A percentile compares a stretch with the other conserved stretches of the same genome.
These are phyloP conservation scores for Drosophila pectinifera DNA, from an alignment of 1,140 invertebrate species.

Conservation along the genomic window DNA sequence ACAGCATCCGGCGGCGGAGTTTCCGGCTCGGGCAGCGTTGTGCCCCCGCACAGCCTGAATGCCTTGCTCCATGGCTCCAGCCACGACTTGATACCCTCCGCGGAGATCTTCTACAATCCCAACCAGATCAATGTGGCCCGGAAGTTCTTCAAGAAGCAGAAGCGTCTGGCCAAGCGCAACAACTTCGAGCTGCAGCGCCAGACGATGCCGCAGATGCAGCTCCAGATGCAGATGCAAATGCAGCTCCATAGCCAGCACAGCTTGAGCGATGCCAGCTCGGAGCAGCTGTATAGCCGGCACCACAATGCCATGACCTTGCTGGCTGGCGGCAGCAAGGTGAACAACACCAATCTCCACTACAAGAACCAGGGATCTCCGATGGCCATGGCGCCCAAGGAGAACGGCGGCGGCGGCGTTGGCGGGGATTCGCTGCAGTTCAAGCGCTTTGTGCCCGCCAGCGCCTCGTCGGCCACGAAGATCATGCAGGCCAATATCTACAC, in stretches of 20 bases:
- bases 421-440: slow-evolving; percentile 57
- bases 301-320: slow-evolving; percentile 88
- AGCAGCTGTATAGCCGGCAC: slow-evolving; percentile 84
- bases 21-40: slow-evolving; percentile 58
- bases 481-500: slow-evolving; percentile 91
- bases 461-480: slow-evolving; percentile 68
- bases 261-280: slow-evolving; percentile 86
- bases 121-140: slow-evolving; percentile 96
- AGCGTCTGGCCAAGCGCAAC: slow-evolving; percentile 90
- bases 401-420: not conserved
- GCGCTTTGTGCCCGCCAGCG: slow-evolving; percentile 56
- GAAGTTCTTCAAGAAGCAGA: slow-evolving; percentile 96
- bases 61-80: slow-evolving; percentile 77
- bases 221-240: slow-evolving; percentile 83
- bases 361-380: slow-evolving; percentile 40
- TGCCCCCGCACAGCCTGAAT: slow-evolving; percentile 88
- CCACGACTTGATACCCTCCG: slow-evolving; percentile 84
- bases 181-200: slow-evolving; percentile 88
- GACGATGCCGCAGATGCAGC: slow-evolving; percentile 86
- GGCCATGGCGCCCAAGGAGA: slow-evolving; percentile 42
- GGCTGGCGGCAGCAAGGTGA: slow-evolving; percentile 89
- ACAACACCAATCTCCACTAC: slow-evolving; percentile 89
- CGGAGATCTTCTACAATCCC: slow-evolving; percentile 96
- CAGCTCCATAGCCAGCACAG: slow-evolving; percentile 77
- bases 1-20: not conserved